Base-by-base conservation (phyloP, 2,797 vertebrate genomes). In the Sebastes elongatus region DNA sequence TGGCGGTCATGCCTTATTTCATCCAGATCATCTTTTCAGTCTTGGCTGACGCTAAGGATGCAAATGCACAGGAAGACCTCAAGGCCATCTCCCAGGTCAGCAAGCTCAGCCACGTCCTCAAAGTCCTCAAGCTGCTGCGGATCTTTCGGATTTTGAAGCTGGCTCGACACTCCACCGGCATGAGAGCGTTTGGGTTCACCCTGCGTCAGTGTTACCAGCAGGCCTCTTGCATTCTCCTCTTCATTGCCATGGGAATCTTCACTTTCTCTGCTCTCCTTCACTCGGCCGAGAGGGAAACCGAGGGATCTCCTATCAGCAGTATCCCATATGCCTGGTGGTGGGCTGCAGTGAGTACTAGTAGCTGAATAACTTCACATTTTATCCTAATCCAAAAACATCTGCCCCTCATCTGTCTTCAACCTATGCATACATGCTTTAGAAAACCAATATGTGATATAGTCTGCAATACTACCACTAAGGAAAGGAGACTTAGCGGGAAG, bases 111-210 rank as follows among this genome's bases (percentile, higher is more conserved):
- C 96, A 97, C 13, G 93, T 97, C 20, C 94, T 97, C 27, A 97
- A 96, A 89, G 86, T 97, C 9, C 86, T 97, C 74, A 96, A 97
- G 61, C 94, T 97, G 53, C 94, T 97, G 95, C 90, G 96, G 61
- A 96, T 98, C 80, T 97, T 97, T 85, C 93, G 97, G 22, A 97
- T 98, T 86, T 92, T 97, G 69, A 97, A 97, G 84, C 92, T 98
- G 87, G 97, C 97, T 0, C 95, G 96, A 5, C 97, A 98, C 84
- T 98, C 97, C 16, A 98, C 96, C 0, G 96, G 96, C 16, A 96
- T 97, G 86, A 94, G 94, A 67, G 97, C 96, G 0, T 98, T 98
- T 27, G 96, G 96, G 28, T 97, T 98, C 89, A 98, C 97, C 42
- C 88, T 98, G 46, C 94, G 96, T 2, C 96, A 96, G 90, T 97